Evolutionary conservation across 92 coral and sea anemone species (phyloP).

Genomic region (Zoanthus sansibaricus): DNA sequence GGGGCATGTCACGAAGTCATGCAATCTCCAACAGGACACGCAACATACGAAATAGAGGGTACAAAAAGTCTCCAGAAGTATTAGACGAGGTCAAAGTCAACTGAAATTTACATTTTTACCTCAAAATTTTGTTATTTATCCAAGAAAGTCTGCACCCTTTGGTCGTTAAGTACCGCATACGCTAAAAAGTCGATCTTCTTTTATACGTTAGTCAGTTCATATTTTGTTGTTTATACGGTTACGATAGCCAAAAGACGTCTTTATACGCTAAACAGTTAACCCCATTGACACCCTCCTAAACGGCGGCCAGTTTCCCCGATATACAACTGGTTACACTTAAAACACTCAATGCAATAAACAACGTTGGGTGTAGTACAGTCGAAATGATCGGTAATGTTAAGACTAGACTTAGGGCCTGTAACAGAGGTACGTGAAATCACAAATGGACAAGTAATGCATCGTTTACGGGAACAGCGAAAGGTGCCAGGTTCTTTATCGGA

Average conservation of each 20-base stretch:
- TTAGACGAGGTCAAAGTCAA: conserved; percentile 36
- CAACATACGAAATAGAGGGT: conserved; percentile 17
- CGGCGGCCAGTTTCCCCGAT: too few species aligned
- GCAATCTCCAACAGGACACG: conserved; percentile 38
- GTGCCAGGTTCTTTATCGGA: too few species aligned
- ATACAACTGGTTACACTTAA: too few species aligned
- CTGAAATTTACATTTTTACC: conserved; percentile 12
- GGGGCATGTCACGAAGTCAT: conserved; percentile 27
- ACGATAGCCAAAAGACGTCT: conserved; percentile 21
- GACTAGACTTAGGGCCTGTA: too few species aligned
- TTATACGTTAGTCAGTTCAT: conserved; percentile 50
- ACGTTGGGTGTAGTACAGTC: too few species aligned
- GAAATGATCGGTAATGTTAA: too few species aligned
- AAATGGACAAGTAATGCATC: too few species aligned
- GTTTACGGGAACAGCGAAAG: too few species aligned
- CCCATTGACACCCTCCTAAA: conserved; percentile 19
- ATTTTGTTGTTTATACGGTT: conserved; percentile 44
- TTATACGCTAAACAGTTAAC: conserved; percentile 40
- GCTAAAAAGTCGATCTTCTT: conserved; percentile 21
- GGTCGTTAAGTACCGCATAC: conserved; percentile 21
- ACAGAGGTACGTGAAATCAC: too few species aligned
- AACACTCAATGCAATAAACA: too few species aligned
- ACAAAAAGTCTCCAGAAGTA: conserved; percentile 36
- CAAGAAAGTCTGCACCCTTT: conserved; percentile 4
- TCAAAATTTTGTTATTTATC: neutral